Conservation (phyloP, 2,113 vertebrate species). For the Nematolebias whitei region DNA sequence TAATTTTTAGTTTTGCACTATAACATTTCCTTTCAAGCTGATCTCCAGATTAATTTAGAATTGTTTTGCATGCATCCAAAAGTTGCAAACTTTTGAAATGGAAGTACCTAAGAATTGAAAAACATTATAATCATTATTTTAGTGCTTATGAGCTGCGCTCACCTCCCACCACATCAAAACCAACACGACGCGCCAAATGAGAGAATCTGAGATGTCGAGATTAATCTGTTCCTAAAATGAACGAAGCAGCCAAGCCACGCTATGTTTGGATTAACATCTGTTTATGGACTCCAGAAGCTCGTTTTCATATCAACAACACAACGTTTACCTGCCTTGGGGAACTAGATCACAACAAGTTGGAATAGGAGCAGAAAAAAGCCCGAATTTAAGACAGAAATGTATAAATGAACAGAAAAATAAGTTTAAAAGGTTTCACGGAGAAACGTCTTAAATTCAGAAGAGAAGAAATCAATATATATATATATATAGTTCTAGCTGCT, state of each 20-base stretch:
- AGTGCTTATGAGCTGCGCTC: not conserved
- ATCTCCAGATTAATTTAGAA: accelerated
- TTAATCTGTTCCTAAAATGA: slow-evolving; percentile 62
- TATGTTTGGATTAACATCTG: slow-evolving; percentile 74
- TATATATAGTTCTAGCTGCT: too few species aligned
- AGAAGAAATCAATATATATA: too few species aligned
- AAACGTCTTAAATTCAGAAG: too few species aligned
- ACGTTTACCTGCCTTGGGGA: slow-evolving; percentile 58
- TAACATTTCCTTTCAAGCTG: not conserved
- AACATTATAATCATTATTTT: not conserved
- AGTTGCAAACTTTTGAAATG: too few species aligned
- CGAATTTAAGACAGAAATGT: not conserved
- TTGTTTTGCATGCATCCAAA: not conserved
- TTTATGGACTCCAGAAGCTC: slow-evolving; percentile 43
- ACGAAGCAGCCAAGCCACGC: slow-evolving; percentile 81
- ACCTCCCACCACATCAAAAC: slow-evolving; percentile 13
- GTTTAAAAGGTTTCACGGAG: too few species aligned
- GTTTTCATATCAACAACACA: slow-evolving; percentile 45
- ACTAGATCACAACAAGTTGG: not conserved
- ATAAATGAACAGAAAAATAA: not conserved
- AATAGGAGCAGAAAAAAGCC: not conserved
- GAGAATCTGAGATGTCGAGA: slow-evolving; percentile 28
- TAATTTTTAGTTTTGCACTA: not conserved
- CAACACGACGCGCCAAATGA: slow-evolving; percentile 17
- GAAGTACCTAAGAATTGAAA: too few species aligned